Percentiles rank a stretch among this genome's conserved stretches.
Evolutionary conservation across 2,113 vertebrate genomes (phyloP).

Genomic region (Nicator chloris): DNA sequence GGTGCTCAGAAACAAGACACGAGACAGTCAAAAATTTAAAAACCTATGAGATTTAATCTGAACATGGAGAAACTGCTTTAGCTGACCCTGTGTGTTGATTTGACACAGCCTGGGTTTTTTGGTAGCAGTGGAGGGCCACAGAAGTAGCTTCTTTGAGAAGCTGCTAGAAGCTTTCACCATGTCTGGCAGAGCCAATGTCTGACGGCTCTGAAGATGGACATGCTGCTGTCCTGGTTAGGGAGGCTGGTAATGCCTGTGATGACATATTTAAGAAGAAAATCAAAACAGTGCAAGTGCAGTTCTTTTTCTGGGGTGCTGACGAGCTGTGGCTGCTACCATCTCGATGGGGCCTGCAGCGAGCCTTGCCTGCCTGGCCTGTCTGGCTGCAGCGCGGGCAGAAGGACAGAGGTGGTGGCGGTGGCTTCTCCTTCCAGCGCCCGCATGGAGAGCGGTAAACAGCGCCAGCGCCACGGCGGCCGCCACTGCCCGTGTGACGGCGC

Average conservation of each 20-base stretch:
- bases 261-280: background rate
- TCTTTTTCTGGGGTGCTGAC: background rate
- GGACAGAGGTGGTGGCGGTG: background rate
- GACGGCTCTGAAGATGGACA: background rate
- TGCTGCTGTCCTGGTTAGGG: background rate
- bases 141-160: background rate
- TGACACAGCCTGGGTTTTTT: background rate
- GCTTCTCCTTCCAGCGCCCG: accelerated
- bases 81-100: background rate
- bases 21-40: background rate
- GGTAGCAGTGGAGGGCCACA: accelerated
- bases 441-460: background rate
- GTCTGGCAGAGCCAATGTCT: background rate
- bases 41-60: background rate
- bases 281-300: background rate
- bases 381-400: accelerated
- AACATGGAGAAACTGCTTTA: background rate
- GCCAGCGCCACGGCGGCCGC: accelerated
- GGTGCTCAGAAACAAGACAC: background rate
- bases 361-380: background rate
- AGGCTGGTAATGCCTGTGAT: background rate
- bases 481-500: accelerated
- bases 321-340: accelerated
- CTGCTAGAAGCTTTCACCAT: background rate
- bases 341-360: accelerated